Evolutionary conservation across 2,797 vertebrate species (phyloP), one percentile per base, ranked within the genome.

Genomic region (Falco peregrinus): DNA sequence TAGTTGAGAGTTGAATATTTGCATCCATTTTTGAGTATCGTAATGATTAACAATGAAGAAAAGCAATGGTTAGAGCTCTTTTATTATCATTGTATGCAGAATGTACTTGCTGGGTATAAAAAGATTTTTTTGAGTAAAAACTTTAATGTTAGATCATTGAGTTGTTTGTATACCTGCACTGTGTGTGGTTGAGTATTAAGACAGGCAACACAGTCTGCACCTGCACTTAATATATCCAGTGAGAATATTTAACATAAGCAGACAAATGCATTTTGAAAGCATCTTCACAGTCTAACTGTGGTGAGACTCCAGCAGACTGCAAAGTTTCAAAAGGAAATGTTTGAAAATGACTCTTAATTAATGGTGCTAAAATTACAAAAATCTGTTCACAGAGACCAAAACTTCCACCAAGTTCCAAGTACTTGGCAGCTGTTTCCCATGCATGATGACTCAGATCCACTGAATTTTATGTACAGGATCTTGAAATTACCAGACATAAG

Each of bases 311-410:
- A 2, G n/a, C 88, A 95, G 76, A 69, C 90, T 94, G 83, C 43
- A 17, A 33, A 93, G 92, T 87, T 92, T 76, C 70, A 67, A 67
- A 90, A 94, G 75, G 67, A 90, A 74, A 41, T 94, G 70, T 95
- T 92, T 74, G 70, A 79, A 89, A 93, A 92, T 63, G 74, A 63
- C 74, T 96, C 53, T 56, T 95, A 95, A 95, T 97, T 95, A 96
- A 95, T 91, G 76, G 82, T 95, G 95, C 91, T 96, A 95, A 95
- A 96, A 93, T 96, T 85, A 96, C 78, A 94, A 87, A 95, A 97
- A 96, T 96, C 92, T 97, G 94, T 94, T 96, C 89, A 14, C 90
- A 93, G 93, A 86, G 76, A 94, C 84, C 91, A 88, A 93, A 95
- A 94, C 95, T 96, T 97, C 56, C 82, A 91, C 74, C 51, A 94